Percentiles rank a stretch among this genome's conserved stretches.
phyloP scores from a whole-genome alignment of 2,797 vertebrate genomes.

The Carcharodon carcharias region DNA sequence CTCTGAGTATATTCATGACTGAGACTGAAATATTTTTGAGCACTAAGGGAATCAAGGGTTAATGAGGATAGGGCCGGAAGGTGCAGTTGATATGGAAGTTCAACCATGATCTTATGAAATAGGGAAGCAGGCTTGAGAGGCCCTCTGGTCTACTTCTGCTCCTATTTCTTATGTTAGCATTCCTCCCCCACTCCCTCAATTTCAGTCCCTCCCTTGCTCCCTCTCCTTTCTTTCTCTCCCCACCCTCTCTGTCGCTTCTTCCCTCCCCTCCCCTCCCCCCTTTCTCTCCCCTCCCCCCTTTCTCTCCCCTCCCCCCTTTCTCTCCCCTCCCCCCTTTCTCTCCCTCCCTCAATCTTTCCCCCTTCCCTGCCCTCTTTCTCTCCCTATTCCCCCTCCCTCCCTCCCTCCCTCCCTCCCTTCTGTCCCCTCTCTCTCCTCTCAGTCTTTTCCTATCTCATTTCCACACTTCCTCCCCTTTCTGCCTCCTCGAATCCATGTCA shows the following conservation, averaged over 20 bases:
- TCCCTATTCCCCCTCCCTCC: not conserved
- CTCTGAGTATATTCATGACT: too few species aligned
- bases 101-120: not conserved
- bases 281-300: not conserved
- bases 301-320: not conserved
- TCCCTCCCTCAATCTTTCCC: not conserved
- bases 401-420: rapidly evolving
- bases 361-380: not conserved
- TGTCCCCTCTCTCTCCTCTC: not conserved
- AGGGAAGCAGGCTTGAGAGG: too few species aligned
- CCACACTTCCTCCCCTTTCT: not conserved
- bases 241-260: too few species aligned
- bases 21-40: too few species aligned
- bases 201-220: not conserved
- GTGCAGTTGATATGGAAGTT: not conserved
- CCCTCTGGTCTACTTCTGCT: too few species aligned
- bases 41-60: too few species aligned
- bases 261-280: not conserved
- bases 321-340: not conserved
- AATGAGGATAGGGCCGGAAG: too few species aligned
- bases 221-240: too few species aligned
- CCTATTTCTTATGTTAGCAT: not conserved
- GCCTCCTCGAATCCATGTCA: not conserved
- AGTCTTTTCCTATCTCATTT: too few species aligned
- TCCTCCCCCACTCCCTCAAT: not conserved